phyloP scores from a whole-genome alignment of 1,140 invertebrate species.

The Sinella curviseta region DNA sequence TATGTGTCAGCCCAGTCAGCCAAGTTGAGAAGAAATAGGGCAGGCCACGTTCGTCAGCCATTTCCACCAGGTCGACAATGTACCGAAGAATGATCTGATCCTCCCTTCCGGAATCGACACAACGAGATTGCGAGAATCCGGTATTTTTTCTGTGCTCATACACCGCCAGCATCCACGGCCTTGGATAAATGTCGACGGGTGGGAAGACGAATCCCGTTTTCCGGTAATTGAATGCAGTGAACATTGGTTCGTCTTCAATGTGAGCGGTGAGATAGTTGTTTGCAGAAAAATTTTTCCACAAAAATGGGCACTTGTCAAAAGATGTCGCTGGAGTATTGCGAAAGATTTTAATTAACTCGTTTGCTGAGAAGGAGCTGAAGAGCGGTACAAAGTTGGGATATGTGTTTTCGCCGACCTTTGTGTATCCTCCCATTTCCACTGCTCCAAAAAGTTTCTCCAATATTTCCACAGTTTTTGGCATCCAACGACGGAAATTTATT shows the following conservation, averaged over 20 bases:
- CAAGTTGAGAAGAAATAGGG: constrained; percentile 38
- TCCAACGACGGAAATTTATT: constrained; percentile 37
- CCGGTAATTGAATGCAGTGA: constrained; percentile 55
- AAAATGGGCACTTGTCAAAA: constrained; percentile 39
- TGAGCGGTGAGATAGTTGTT: constrained; percentile 38
- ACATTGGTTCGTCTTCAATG: constrained; percentile 45
- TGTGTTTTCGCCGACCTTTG: constrained; percentile 46
- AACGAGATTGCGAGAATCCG: constrained; percentile 30
- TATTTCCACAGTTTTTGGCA: constrained; percentile 31
- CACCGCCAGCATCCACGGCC: constrained; percentile 51
- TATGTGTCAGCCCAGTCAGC: constrained; percentile 39
- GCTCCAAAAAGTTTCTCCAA: constrained; percentile 36
- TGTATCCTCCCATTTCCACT: constrained; percentile 46
- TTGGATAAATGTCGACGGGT: constrained; percentile 55
- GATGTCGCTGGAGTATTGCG: background rate
- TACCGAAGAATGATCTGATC: constrained; percentile 33
- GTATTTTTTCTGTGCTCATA: no score
- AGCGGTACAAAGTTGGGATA: constrained; percentile 39
- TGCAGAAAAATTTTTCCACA: constrained; percentile 39
- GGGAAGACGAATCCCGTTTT: constrained; percentile 53
- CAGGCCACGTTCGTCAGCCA: background rate
- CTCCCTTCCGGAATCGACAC: constrained; percentile 30
- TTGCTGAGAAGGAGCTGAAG: constrained; percentile 28
- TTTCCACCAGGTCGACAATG: constrained; percentile 22
- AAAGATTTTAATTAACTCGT: background rate